Base-by-base conservation (phyloP, 2,888 invertebrate species). In the Drosophila subquinaria region DNA sequence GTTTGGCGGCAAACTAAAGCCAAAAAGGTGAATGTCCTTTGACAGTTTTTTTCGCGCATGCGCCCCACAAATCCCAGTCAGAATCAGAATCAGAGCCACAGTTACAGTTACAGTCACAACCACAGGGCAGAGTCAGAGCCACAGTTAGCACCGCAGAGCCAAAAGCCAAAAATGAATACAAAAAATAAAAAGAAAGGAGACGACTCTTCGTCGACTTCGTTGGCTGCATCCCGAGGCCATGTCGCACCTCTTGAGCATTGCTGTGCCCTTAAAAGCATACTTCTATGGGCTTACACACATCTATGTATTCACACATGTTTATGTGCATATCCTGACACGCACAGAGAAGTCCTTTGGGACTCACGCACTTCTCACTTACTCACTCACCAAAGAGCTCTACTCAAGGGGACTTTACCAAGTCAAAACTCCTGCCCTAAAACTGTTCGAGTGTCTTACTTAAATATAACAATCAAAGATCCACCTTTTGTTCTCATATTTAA, bases 21-120 rank as follows among this genome's bases (percentile, higher is more conserved):
- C 35, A 45, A 70, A 73, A 56, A 86, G 86, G 86, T 86, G 86
- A 86, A 86, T 88, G 86, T 89, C 86, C 86, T 86, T 76, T 86
- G 74, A 23, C 42, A 36, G 63, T 59, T 51, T 51, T 72, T 65
- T 64, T 45, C 52, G 50, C 86, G 86, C 86, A 86, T 89, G 86
- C 86, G 86, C 79, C 38, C 13, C 45, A 47, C 10, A 40, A 55
- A 57, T 48, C 40, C 61, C 62, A 63, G 53, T 61, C 53, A 45
- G 33, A 57, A 23, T 23, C 23, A 23, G 23, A 23, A 23, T 23
- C 23, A 23, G 4, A 23, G 4, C 4, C 4, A 23, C 23, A 23
- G 23, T 23, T 23, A 4, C 23, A 23, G 9, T n/a, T 30, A 11
- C 20, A 61, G 8, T 33, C 33, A 30, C 47, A 70, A 57, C 55